Conservation (phyloP, 2,113 vertebrate species). For the Hassar affinis region DNA sequence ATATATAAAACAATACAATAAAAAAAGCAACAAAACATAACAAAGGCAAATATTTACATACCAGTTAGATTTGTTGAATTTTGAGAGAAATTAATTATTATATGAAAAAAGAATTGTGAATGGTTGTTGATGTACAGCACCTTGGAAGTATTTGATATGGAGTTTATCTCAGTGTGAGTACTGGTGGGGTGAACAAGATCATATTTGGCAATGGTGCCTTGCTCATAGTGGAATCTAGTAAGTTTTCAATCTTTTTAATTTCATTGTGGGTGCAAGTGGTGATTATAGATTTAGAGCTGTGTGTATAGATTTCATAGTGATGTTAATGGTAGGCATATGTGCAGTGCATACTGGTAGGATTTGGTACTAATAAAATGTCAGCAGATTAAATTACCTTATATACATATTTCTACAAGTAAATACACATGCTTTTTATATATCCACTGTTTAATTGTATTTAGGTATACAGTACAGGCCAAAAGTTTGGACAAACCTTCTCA, state of each 20-base stretch:
- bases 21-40: too few species aligned
- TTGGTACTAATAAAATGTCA: background rate
- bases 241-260: slow-evolving; percentile 5
- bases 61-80: background rate
- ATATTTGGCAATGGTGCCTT: slow-evolving; percentile 43
- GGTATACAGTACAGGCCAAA: too few species aligned
- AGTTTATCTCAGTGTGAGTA: slow-evolving; percentile 55
- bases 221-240: slow-evolving; percentile 44
- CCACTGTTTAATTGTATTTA: background rate
- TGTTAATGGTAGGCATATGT: background rate
- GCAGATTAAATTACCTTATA: background rate
- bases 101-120: background rate
- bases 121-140: too few species aligned
- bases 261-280: background rate
- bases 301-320: background rate
- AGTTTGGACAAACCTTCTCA: too few species aligned
- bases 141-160: slow-evolving; percentile 24
- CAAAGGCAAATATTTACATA: background rate
- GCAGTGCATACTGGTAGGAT: background rate
- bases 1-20: too few species aligned
- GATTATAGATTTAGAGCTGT: background rate
- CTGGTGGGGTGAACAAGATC: slow-evolving; percentile 35
- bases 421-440: background rate
- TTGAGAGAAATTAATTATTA: background rate
- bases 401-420: background rate